These are phyloP conservation scores for Boloria euphrosyne DNA, from an alignment of 2,888 invertebrate species.

Conservation along the genomic window DNA sequence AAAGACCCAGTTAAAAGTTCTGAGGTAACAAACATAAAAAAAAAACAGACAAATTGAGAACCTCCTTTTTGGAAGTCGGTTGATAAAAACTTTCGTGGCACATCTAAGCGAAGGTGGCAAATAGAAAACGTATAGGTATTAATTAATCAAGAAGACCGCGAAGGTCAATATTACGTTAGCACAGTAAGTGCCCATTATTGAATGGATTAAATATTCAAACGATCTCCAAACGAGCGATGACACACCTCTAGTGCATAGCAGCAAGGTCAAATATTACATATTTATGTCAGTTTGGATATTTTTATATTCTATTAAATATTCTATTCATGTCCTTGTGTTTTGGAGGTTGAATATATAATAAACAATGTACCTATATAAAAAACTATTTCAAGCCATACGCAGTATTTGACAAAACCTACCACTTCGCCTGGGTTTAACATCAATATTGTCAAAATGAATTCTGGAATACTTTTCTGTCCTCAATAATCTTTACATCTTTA, in stretches of 20 bases:
- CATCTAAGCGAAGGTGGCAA: not conserved
- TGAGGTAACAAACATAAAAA: too few relatives aligned
- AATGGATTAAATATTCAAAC: slow-evolving; percentile 16
- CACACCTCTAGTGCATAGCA: slow-evolving; percentile 14
- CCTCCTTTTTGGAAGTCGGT: too few relatives aligned
- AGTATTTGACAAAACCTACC: too few relatives aligned
- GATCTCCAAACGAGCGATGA: slow-evolving; percentile 17
- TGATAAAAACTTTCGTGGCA: slow-evolving; percentile 10
- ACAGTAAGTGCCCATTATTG: slow-evolving; percentile 1
- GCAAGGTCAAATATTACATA: slow-evolving; percentile 20
- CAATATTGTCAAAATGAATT: too few relatives aligned
- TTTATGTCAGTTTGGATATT: not conserved
- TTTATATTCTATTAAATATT: slow-evolving; percentile 1
- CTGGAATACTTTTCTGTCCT: too few relatives aligned
- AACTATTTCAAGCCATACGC: not conserved
- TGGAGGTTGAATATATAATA: not conserved
- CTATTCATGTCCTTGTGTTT: not conserved
- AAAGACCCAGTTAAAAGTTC: too few relatives aligned
- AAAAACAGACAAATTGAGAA: too few relatives aligned
- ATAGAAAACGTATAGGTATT: not conserved
- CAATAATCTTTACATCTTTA: too few relatives aligned
- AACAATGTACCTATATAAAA: not conserved
- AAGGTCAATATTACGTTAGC: slow-evolving; percentile 25
- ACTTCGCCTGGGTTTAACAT: too few relatives aligned
- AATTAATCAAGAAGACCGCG: slow-evolving; percentile 11